Evolutionary conservation across 2,113 vertebrate genomes (phyloP), one percentile per base, ranked within the genome.

Genomic region (Pleuronectes platessa): DNA sequence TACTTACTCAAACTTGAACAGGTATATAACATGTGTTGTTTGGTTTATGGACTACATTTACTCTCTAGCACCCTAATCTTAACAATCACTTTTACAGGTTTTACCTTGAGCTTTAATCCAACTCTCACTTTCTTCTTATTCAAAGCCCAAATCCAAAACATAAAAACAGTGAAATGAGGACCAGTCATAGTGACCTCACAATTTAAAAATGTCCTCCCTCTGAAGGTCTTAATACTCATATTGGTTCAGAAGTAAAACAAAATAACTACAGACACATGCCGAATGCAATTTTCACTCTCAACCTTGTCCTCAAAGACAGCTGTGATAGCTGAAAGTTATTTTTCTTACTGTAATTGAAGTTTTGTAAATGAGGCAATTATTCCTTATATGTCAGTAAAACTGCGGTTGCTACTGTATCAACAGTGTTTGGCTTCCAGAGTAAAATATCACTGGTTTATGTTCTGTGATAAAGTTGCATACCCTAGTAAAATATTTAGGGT

Each of bases 121-220:
- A 72, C 40, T 6, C 31, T 58, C 42, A 13, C 9, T 61, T 49
- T 10, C 9, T 61, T 18, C 13, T 49, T 49, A 49, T 49, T 54
- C 20, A 3, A 17, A 61, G 23, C 18, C 42, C 47, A 58, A 40
- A 9, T 67, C 40, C 35, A 53, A 42, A 66, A 49, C 68, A 71
- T 65, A 67, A 62, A 65, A 68, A 27, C 37, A 35, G 49, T n/a
- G 27, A 85, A 56, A 69, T 68, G 53, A 68, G 37, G 61, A 86
- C 51, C 59, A 86, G 76, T 55, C 63, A 70, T 45, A 64, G 61
- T 85, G 84, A 86, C 51, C 31, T 90, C 82, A 88, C 55, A 54
- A 69, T 77, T 56, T 27, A 88, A 83, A 85, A 83, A 90, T 85
- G 74, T 78, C 78, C 62, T 74, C 58, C 20, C 56, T 83, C 17